Base-by-base conservation (phyloP, 2,888 invertebrate genomes). In the Neria commutata region DNA sequence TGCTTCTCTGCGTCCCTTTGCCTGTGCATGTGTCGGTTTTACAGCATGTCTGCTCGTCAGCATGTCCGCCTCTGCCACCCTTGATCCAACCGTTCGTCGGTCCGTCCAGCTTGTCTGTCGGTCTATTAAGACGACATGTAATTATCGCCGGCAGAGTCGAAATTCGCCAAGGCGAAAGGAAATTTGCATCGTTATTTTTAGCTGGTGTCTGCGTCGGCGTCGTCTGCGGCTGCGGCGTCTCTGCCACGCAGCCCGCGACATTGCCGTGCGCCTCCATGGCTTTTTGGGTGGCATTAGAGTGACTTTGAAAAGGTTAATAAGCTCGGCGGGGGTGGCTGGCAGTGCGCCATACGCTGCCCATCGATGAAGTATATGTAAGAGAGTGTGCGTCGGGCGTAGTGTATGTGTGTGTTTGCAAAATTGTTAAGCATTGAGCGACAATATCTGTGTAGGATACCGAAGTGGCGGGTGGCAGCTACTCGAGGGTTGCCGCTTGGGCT, bases 131-230 rank as follows among this genome's bases (percentile, higher is more conserved):
- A 60, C 61, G 59, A 56, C 61, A 63, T 61, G 59, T 60, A 65
- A 63, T 63, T 63, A 61, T 59, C 59, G 57, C 58, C 21, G 59
- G 58, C 62, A 61, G 62, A 55, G 49, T 6, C 21, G 61, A 65
- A 59, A 56, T 60, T 62, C 49, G 61, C 62, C 60, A 63, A 23
- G n/a, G 5, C 23, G n/a, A 5, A 65, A 62, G 62, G 65, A 61
- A 65, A 63, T 61, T 63, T 63, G 60, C 61, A 63, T 61, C 63
- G 61, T 61, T 65, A 61, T 61, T 62, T 63, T 65, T 63, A 63
- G 65, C 64, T 56, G 59, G n/a, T 10, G 37, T 1, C n/a, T 11
- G 21, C 6, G 45, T 19, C 59, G 59, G 56, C 6, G 11, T 5
- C 42, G 37, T 19, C 5, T 42, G 42, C 42, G 42, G 42, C 42